Base-by-base conservation (phyloP, 1,140 invertebrate genomes). In the Probaryconus sp. region DNA sequence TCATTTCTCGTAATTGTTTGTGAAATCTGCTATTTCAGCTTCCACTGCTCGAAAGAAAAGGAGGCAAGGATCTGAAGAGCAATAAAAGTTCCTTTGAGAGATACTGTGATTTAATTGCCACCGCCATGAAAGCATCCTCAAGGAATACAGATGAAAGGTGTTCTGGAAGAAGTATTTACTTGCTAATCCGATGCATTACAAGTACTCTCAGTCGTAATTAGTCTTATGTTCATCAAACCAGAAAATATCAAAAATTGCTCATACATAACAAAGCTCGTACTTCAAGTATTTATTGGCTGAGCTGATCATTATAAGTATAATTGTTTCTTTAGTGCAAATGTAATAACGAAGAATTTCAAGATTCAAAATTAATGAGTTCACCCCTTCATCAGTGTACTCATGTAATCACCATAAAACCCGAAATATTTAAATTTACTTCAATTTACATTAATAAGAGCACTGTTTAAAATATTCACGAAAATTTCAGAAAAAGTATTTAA, bases 41-140 rank as follows among this genome's bases (percentile, higher is more conserved):
- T 68, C 65, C 53, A 64, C 58, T 35, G 63, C 60, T 68, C 48
- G 38, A 43, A 69, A 53, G 47, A n/a, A 69, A 68, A 68, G 50
- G 58, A 65, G 69, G 55, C 21, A 64, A 60, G 33, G 53, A 60
- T 56, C 58, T 63, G 47, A 75, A 75, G 72, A 75, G 72, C 64
- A 69, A 75, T 75, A 75, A 75, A 75, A 69, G 72, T 75, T 75
- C 53, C 64, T 75, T 64, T 64, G 72, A 75, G 72, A 75, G 53
- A 69, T 69, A 75, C 60, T 69, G 64, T 69, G 65, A 76, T 76
- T 75, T 75, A 75, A 75, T 75, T 75, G 60, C 72, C 53, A 64
- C 51, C 64, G 47, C 72, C 53, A 69, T 74, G 71, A 74, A 74
- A 74, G 50, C 58, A 69, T 75, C 60, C 60, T 60, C 31, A 63